These are phyloP conservation scores for Lanius ludovicianus DNA, from an alignment of 2,113 vertebrate species.

Conservation along the genomic window DNA sequence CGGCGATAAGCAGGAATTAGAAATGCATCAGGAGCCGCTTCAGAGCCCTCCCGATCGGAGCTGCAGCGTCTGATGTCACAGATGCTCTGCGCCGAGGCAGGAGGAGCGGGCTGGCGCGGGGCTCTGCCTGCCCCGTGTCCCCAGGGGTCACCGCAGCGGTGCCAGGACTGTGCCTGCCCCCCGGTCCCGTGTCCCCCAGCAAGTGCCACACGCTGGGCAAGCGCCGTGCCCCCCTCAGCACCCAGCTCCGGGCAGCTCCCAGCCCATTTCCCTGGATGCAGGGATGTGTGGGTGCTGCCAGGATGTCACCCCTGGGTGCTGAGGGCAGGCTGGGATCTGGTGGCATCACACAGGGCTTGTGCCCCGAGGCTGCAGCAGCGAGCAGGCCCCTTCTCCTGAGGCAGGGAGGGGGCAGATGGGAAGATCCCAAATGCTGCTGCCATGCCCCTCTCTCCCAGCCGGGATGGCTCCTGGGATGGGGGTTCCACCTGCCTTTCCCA, in stretches of 20 bases:
- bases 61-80: not conserved
- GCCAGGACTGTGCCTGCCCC: fast-evolving
- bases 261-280: not conserved
- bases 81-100: not conserved
- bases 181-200: fast-evolving
- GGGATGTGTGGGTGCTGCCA: not conserved
- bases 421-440: not conserved
- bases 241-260: not conserved
- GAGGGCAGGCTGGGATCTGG: not conserved
- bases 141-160: not conserved
- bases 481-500: not conserved
- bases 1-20: constrained; percentile 58
- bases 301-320: not conserved
- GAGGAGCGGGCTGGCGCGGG: not conserved
- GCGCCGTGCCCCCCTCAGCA: not conserved
- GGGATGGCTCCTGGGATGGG: not conserved
- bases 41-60: constrained; percentile 14
- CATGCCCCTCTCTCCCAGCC: not conserved
- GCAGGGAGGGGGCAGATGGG: not conserved
- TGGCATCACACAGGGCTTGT: not conserved
- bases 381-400: not conserved
- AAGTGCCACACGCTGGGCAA: not conserved
- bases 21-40: constrained; percentile 49
- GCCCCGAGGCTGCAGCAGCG: not conserved
- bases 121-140: not conserved